Base-by-base conservation (phyloP, 2,888 invertebrate species). In the Apotomis turbidana region DNA sequence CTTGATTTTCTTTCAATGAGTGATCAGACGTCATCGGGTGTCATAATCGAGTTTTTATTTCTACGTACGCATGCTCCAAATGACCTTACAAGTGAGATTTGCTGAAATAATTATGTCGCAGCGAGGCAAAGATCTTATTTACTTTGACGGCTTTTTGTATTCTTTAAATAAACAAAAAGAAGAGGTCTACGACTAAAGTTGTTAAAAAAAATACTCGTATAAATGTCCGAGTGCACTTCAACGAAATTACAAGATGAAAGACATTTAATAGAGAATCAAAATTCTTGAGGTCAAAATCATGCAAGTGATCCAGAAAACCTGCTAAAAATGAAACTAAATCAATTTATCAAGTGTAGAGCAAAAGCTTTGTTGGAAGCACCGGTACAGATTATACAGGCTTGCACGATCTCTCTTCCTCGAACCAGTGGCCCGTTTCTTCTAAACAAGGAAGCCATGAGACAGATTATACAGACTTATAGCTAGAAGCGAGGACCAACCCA, bases 271-370 rank as follows among this genome's bases (percentile, higher is more conserved):
- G 55, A 27, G 57, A 57, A 36, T 12, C 27, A 51, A 46, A 49
- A 51, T 62, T 62, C 51, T 62, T 36, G 62, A 51, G 27, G 62
- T 36, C 58, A 58, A 0, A 58, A 58, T 58, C 58, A 58, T 41
- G 58, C 58, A 58, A 58, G 58, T 58, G 41, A 58, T 41, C 58
- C 58, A 58, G 58, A 41, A 58, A 12, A 41, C 58, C n/a, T 58
- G 38, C 5, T 58, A 13, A 58, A 3, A 58, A 6, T 58, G 38
- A 58, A 41, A 58, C 3, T 58, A 58, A 58, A 58, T 41, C 0
- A 58, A 3, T 58, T 46, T 13, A 15, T 60, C 60, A 60, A 46
- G 9, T 3, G 46, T 13, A 38, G 58, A 58, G 41, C 60, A 46
- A 46, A 60, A 60, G 0, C 46, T 60, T 60, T 10, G 12, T 60